Conservation (phyloP, 2,113 vertebrate species). For the Antechinus stuartii region DNA sequence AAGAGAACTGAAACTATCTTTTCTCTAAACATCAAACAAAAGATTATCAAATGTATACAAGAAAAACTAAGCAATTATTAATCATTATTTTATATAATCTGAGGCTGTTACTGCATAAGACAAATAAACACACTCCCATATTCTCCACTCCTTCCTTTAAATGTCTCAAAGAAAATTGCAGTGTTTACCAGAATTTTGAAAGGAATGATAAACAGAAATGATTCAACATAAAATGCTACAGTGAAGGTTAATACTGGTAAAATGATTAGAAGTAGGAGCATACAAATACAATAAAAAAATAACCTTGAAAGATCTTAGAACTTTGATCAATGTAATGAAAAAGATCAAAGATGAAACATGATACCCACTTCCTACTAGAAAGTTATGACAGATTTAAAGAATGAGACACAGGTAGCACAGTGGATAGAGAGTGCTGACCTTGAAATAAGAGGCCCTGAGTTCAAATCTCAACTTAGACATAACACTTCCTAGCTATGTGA, state of each 20-base stretch:
- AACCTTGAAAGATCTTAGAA: not conserved
- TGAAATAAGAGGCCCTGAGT: too few relatives aligned
- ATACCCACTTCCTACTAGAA: not conserved
- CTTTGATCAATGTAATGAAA: not conserved
- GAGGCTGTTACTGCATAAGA: constrained; percentile 25
- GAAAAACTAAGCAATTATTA: constrained; percentile 14
- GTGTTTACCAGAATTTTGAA: constrained; percentile 14
- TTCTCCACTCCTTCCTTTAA: constrained; percentile 16
- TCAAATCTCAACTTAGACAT: too few relatives aligned
- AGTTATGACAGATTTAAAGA: not conserved
- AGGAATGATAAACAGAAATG: constrained; percentile 24
- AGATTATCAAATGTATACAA: constrained; percentile 28
- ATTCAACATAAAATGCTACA: constrained; percentile 19
- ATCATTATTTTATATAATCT: constrained; percentile 25
- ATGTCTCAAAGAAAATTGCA: not conserved
- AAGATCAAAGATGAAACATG: not conserved
- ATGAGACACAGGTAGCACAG: not conserved
- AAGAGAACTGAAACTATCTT: constrained; percentile 19
- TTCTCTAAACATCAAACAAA: not conserved
- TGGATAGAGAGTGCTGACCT: too few relatives aligned
- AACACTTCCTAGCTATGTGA: too few relatives aligned
- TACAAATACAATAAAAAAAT: not conserved
- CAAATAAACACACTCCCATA: not conserved
- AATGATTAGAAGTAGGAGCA: not conserved
- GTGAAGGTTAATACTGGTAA: not conserved